phyloP scores from a whole-genome alignment of 2,888 invertebrate species.

The Dolichopus griseipennis region DNA sequence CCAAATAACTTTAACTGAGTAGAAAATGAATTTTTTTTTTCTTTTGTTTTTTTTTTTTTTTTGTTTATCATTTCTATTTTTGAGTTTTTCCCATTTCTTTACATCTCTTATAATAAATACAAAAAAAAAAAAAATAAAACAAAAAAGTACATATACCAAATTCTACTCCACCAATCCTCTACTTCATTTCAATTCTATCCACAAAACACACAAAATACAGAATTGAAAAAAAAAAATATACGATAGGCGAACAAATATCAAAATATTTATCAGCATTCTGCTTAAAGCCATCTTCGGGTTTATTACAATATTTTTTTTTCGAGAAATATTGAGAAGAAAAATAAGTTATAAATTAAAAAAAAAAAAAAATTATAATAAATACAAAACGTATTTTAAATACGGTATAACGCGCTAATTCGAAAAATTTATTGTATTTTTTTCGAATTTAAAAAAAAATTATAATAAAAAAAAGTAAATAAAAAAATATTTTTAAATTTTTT shows the following conservation, averaged over 20 bases:
- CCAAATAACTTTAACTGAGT: conserved; percentile 1
- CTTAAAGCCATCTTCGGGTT: conserved; percentile 1
- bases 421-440: too few relatives aligned
- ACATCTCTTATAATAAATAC: too few relatives aligned
- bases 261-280: conserved; percentile 1
- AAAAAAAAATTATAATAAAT: too few relatives aligned
- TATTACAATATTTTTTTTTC: background rate
- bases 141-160: background rate
- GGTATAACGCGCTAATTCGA: too few relatives aligned
- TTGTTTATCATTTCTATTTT: background rate
- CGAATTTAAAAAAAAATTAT: too few relatives aligned
- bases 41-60: background rate
- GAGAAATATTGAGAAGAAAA: too few relatives aligned
- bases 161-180: background rate
- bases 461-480: too few relatives aligned
- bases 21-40: background rate
- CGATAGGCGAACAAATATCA: background rate
- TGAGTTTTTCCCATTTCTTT: conserved; percentile 1
- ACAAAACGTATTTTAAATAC: too few relatives aligned
- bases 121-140: too few relatives aligned
- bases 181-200: background rate
- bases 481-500: too few relatives aligned
- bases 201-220: background rate
- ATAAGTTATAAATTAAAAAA: too few relatives aligned
- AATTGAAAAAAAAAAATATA: background rate